Base-by-base conservation (phyloP, 1,140 invertebrate species). In the Drosophila kohkoa region DNA sequence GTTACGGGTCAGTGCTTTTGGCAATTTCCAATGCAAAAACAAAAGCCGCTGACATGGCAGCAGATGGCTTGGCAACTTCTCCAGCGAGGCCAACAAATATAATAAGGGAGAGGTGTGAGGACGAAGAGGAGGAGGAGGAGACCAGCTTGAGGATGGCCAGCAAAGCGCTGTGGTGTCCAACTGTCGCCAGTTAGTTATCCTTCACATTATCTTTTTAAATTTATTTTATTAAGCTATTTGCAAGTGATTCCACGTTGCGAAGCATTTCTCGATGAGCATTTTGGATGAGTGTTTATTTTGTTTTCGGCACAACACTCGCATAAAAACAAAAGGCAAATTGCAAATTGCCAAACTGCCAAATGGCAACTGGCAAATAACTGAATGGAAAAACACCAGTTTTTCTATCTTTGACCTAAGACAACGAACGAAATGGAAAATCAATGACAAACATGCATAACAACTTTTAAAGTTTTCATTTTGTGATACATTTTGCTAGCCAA, bases 11-110 rank as follows among this genome's bases (percentile, higher is more conserved):
- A 86, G 66, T 76, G 82, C 58, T 64, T 81, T 55, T 75, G 28
- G 69, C 75, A 68, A 86, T 85, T 81, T 75, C 32, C 65, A 78
- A 78, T 76, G 70, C 73, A 75, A 81, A 75, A 75, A 71, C 60
- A 71, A 81, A 77, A 83, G 77, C 30, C 65, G 77, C 82, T 81
- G 82, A 85, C 75, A 63, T 68, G 66, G 75, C 82, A 78, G 41
- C 82, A 85, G 82, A 65, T 85, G 82, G 75, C 78, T 48, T 28
- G 52, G 66, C 62, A 62, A 52, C 59, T 46, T 63, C 51, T 57
- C 20, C 20, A 25, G 20, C 20, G 20, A 25, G 20, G 20, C 20
- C 20, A 25, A 25, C 20, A 25, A 25, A 25, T 25, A 25, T 25
- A 25, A 25, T 25, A 25, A 25, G 20, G 20, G 20, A 25, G 20